These are phyloP conservation scores for Clarias fuscus DNA, from an alignment of 2,797 vertebrate species.

Conservation along the genomic window DNA sequence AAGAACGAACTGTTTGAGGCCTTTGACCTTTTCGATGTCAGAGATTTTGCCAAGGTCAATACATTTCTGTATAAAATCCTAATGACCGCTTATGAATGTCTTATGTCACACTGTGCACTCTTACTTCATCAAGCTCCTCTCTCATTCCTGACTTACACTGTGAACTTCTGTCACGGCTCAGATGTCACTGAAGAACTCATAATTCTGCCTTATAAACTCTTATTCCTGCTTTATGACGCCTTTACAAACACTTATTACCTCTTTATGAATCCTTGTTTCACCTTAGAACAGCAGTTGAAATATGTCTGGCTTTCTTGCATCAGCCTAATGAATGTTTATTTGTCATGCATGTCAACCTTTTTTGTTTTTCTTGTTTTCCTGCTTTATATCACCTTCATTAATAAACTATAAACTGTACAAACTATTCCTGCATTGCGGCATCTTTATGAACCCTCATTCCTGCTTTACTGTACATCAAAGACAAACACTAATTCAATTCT, in stretches of 20 bases:
- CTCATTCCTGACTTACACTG: background rate
- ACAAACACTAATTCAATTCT: background rate
- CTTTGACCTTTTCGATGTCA: constrained; percentile 90
- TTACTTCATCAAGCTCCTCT: background rate
- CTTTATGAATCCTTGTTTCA: too few species aligned
- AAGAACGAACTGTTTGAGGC: constrained; percentile 87
- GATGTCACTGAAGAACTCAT: background rate
- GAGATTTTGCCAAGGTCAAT: constrained; percentile 87
- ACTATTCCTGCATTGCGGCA: too few species aligned
- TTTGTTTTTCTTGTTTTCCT: too few species aligned
- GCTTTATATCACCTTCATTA: too few species aligned
- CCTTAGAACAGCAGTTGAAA: too few species aligned
- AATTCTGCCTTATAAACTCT: constrained; percentile 25
- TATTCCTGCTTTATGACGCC: background rate
- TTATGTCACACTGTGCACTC: background rate
- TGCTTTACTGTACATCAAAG: background rate
- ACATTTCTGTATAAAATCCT: background rate
- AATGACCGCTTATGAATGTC: background rate
- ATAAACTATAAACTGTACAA: too few species aligned
- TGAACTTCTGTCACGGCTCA: background rate
- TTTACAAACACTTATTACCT: too few species aligned
- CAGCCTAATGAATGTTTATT: too few species aligned
- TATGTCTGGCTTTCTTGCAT: too few species aligned
- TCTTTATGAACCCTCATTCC: background rate
- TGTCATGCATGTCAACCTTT: too few species aligned